Base-by-base conservation (phyloP, 2,113 vertebrate species). In the Coturnix japonica region DNA sequence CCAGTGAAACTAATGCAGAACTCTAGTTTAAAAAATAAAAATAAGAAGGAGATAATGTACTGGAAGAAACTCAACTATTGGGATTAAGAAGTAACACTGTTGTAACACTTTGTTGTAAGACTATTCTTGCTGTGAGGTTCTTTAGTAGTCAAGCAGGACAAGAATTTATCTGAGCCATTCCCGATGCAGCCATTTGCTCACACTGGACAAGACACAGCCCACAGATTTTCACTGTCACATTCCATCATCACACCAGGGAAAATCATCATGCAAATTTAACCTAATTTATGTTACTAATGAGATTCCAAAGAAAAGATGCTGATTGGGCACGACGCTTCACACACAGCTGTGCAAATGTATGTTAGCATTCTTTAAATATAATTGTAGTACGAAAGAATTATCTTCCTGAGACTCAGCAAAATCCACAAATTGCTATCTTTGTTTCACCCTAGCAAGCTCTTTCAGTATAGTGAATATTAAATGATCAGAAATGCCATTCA, bases 251-350 rank as follows among this genome's bases (percentile, higher is more conserved):
- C 17, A 67, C 67, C 23, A 37, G 39, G 23, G 47, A 91, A 95
- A 87, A 85, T 12, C 59, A 87, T 72, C 60, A 93, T 86, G 91
- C 75, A 88, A 54, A 66, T 87, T 79, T 84, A 71, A 90, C 69
- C 64, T 88, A 56, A 31, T 74, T 90, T 75, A 77, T 91, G 61
- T 83, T 85, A 95, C 39, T 87, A 95, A 91, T 49, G 81, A 96
- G 86, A 92, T 91, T 85, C 88, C 51, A 83, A 87, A 74, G 10
- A 37, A 91, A 78, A 85, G 44, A 76, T 35, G 56, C 11, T 90
- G 91, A 97, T 44, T 46, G 26, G 57, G 37, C 35, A 85, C 49
- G 77, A 56, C 63, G 79, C 11, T 30, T 71, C 86, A 87, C 69
- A 87, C 69, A 73, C n/a, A 91, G 70, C 56, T 79, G 41, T 51